Evolutionary conservation across 2,888 invertebrate genomes (phyloP), one percentile per base, ranked within the genome.

Genomic region (Lysandra bellargus): DNA sequence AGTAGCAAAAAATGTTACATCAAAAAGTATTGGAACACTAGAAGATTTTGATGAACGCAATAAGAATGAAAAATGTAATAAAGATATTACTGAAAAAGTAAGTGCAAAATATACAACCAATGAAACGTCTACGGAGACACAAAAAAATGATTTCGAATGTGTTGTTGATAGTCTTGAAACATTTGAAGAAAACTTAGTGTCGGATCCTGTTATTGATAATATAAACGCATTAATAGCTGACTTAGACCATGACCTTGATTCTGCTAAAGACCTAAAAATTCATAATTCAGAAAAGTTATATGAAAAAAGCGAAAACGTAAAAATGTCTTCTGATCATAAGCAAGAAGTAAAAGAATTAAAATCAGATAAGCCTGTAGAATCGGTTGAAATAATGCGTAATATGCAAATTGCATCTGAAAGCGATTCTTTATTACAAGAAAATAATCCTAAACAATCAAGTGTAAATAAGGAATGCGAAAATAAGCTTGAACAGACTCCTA

Each of bases 211-310:
- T n/a, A 87, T 91, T 79, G 89, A 89, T 79, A 92, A 92, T 82
- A 92, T 93, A 37, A 91, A 90, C 84, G 89, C 88, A 49, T 85
- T 92, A 30, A 93, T 93, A 82, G 93, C 90, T 49, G 88, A 90
- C 82, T 85, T 93, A 69, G 91, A 93, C 82, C 85, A 90, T 80
- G 91, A 92, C 79, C 83, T 91, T 72, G 85, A 86, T 79, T 78
- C 82, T 6, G 83, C 83, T 78, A 86, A 85, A 80, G 84, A 87
- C 79, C 90, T 90, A 81, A 86, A 92, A 81, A n/a, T 17, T 40
- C 9, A 79, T 75, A 60, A 74, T 23, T 9, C 33, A 14, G 33
- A 53, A 7, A 33, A 40, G 40, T 49, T 61, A 69, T 6, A 60
- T 23, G 9, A 64, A 64, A 17, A 44, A 2, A 73, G n/a, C 7